phyloP scores from a whole-genome alignment of 2,113 vertebrate genomes.

The Genyomyrus donnyi region DNA sequence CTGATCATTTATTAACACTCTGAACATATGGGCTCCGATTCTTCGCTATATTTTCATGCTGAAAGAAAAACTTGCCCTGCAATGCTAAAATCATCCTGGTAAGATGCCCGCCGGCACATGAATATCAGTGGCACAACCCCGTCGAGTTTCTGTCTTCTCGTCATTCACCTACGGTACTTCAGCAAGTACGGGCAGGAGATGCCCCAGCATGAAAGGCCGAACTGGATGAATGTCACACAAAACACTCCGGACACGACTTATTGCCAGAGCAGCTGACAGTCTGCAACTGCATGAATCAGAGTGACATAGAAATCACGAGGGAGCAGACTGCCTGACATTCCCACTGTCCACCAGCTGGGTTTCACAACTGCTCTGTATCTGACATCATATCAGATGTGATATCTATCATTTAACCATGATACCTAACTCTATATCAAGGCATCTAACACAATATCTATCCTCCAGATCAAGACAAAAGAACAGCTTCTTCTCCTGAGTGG shows the following conservation, averaged over 20 bases:
- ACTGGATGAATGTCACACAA: not conserved
- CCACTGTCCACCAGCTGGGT: not conserved
- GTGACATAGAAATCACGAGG: not conserved
- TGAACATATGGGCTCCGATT: not conserved
- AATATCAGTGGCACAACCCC: not conserved
- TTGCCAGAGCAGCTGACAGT: not conserved
- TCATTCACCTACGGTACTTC: not conserved
- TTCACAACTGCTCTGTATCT: not conserved
- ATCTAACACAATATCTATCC: not conserved
- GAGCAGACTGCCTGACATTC: not conserved
- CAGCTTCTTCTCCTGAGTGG: not conserved
- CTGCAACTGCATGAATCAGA: not conserved
- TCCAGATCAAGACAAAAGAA: not conserved
- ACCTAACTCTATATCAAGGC: not conserved
- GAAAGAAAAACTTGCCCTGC: not conserved
- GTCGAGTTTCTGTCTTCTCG: not conserved
- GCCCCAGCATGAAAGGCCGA: not conserved
- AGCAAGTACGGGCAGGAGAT: not conserved
- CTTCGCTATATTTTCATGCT: not conserved
- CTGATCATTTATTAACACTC: not conserved
- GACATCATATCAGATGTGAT: not conserved
- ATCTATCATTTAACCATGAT: not conserved
- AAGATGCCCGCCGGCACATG: not conserved
- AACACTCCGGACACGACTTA: not conserved
- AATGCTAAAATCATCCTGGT: not conserved